Conservation (phyloP, 2,113 vertebrate genomes). For the Uria lomvia region DNA sequence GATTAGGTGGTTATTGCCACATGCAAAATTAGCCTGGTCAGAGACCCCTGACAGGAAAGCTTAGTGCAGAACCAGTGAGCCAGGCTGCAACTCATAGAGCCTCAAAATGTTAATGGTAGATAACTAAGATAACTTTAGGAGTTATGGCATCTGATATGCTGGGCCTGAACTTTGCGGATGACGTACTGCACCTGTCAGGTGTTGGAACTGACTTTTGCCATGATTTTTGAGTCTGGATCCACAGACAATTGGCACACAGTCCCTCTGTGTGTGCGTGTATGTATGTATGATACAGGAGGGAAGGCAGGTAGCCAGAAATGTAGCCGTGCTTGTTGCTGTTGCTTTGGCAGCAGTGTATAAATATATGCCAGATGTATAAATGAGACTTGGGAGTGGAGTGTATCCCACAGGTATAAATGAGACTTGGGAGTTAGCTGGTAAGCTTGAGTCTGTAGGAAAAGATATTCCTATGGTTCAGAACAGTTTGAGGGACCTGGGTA, state of each 20-base stretch:
- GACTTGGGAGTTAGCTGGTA: neutral
- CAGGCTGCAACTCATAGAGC: neutral
- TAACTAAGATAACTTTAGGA: neutral
- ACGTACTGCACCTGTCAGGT: neutral
- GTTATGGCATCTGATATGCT: neutral
- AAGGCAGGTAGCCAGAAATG: neutral
- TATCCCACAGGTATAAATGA: neutral
- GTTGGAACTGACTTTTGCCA: neutral
- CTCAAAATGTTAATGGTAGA: neutral
- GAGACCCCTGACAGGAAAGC: constrained; percentile 10
- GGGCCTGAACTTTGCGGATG: neutral
- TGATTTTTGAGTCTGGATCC: neutral
- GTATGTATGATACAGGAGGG: neutral
- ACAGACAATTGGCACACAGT: neutral
- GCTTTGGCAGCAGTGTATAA: neutral
- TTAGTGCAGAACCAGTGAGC: neutral
- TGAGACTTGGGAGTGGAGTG: neutral
- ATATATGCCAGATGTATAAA: neutral
- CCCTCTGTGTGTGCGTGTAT: neutral
- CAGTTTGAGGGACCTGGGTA: neutral
- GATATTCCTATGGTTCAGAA: neutral
- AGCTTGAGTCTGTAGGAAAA: neutral
- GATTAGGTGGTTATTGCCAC: constrained; percentile 57
- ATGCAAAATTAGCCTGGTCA: constrained; percentile 50
- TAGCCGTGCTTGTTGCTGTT: neutral